Evolutionary conservation across 1,140 invertebrate species (phyloP).

Genomic region (Apis cerana): DNA sequence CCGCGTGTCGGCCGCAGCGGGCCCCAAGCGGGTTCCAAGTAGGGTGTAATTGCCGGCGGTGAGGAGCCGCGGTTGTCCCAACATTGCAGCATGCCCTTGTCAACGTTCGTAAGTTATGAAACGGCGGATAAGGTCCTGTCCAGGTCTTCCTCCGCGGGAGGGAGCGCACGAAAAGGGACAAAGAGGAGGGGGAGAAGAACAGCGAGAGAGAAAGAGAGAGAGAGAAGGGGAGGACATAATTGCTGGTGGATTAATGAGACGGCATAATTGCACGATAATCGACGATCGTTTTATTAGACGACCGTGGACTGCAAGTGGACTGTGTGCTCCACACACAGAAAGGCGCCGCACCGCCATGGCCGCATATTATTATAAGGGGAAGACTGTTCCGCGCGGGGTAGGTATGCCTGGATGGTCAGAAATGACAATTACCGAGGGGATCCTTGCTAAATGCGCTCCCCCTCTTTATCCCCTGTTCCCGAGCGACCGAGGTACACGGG

Average conservation of each 20-base stretch:
- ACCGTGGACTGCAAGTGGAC: conserved; percentile 47
- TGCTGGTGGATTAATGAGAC: conserved; percentile 80
- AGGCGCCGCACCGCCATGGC: conserved; percentile 56
- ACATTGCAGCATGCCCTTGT: conserved; percentile 72
- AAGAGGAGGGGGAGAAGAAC: conserved; percentile 43
- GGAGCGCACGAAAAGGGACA: conserved; percentile 39
- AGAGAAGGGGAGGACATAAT: conserved; percentile 66
- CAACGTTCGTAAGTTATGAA: conserved; percentile 76
- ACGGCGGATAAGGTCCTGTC: conserved; percentile 62
- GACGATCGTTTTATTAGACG: conserved; percentile 79
- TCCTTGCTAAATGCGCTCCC: conserved; percentile 67
- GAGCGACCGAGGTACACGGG: conserved; percentile 23
- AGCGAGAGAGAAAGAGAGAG: conserved; percentile 30
- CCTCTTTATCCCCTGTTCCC: background rate
- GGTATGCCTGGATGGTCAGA: conserved; percentile 77
- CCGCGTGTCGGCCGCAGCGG: conserved; percentile 19
- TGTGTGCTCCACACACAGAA: conserved; percentile 42
- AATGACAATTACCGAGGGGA: conserved; percentile 79
- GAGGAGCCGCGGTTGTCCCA: conserved; percentile 59
- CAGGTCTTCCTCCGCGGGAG: conserved; percentile 37
- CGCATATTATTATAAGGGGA: conserved; percentile 77
- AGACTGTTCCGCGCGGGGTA: conserved; percentile 34
- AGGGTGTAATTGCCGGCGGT: conserved; percentile 65
- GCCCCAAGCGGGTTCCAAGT: conserved; percentile 55
- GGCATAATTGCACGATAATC: conserved; percentile 81